Base-by-base conservation (phyloP, 2,113 vertebrate species). In the Tenebrosternarchus preto region DNA sequence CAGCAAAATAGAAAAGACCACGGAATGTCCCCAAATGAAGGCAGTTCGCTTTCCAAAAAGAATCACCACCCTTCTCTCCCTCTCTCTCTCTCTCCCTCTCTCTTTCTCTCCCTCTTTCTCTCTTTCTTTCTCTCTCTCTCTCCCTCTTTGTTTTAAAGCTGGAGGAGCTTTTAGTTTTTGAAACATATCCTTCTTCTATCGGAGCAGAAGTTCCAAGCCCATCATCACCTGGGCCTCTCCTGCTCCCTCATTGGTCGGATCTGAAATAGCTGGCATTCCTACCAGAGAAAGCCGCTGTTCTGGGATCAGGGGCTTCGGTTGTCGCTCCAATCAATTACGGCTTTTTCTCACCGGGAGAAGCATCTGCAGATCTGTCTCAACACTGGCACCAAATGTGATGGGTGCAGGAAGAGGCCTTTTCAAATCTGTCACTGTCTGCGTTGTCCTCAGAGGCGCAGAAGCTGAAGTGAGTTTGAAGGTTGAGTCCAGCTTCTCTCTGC, bases 181-280 rank as follows among this genome's bases (percentile, higher is more conserved):
- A 92, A 92, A 92, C 91, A 91, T 93, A 93, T 92, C 92, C 91
- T 92, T 92, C 92, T 91, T 90, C 93, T 91, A 92, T 89, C 92
- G 85, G 80, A 84, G 85, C 85, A 83, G 63, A 79, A 61, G 86
- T 86, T 80, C 88, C 85, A 82, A 84, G 83, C 89, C 92, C 92
- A 88, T 95, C 93, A 94, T 93, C 94, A 94, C 93, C 92, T 93
- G 53, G 55, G 82, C 84, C 86, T 90, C 80, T 87, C 78, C 73
- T 11, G 77, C 63, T 55, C 53, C 63, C 74, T 84, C 59, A 90
- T 91, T 92, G 92, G 91, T 89, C 84, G 68, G 60, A 55, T 50
- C 73, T 50, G 89, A 90, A 93, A 94, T 94, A 93, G 89, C 92
- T 94, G 86, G 88, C 90, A 94, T 95, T 94, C 93, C 93, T 91